Evolutionary conservation across 2,113 vertebrate genomes (phyloP).

Genomic region (Anguilla rostrata): DNA sequence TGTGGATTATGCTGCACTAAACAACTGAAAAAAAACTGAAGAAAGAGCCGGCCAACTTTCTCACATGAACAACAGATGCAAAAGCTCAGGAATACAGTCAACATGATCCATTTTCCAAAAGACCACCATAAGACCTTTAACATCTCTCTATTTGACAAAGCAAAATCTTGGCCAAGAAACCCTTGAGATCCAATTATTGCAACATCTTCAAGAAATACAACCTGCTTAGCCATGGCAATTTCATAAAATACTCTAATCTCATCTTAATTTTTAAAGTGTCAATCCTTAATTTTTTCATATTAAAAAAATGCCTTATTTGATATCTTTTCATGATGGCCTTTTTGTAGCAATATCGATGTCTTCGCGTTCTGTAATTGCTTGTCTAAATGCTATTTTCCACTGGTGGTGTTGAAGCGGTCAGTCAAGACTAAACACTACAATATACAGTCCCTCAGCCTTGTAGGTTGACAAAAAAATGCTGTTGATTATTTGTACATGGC

Average conservation of each 20-base stretch:
- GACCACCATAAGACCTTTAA: no score
- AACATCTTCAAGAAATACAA: background rate
- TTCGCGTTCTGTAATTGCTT: no score
- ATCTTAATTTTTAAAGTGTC: no score
- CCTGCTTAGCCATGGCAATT: no score
- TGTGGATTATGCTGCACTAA: background rate
- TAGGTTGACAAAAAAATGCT: background rate
- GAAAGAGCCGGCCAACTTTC: background rate
- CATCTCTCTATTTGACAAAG: no score
- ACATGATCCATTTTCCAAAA: background rate
- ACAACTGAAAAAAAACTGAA: background rate
- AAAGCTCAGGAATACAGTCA: background rate
- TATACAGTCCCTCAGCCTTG: background rate
- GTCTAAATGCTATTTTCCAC: no score
- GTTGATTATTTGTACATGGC: background rate
- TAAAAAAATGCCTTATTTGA: no score
- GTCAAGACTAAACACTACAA: background rate
- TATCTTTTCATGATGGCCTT: no score
- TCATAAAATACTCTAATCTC: no score
- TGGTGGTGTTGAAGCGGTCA: background rate
- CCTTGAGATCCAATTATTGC: background rate
- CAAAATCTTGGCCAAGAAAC: no score
- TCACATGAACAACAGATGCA: background rate
- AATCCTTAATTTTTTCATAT: no score
- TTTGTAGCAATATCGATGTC: no score